A percentile compares a stretch with the other conserved stretches of the same genome.
Evolutionary conservation across 2,113 vertebrate genomes (phyloP).

Genomic region (Nannospalax galili): DNA sequence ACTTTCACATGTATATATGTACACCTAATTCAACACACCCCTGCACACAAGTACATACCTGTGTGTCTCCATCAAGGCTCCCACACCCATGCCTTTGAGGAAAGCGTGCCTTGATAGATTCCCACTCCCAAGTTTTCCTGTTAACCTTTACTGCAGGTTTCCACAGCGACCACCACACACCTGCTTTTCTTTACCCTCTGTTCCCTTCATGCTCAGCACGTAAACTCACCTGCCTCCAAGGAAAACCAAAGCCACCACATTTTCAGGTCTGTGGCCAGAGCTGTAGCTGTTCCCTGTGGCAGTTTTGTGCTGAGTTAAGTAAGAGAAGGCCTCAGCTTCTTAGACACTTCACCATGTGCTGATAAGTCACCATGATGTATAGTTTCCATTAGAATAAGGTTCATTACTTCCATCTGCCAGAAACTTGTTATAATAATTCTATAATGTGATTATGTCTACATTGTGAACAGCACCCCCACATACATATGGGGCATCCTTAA

Average conservation of each 20-base stretch:
- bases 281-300: neutral
- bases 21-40: neutral
- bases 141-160: neutral
- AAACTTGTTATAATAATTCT: neutral
- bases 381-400: conserved; percentile 29
- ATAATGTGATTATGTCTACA: neutral
- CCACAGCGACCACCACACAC: neutral
- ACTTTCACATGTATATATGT: neutral
- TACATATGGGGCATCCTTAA: neutral
- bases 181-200: neutral
- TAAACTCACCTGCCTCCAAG: neutral
- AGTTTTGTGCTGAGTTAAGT: neutral
- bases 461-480: neutral
- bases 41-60: neutral
- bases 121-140: neutral
- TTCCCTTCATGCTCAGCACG: neutral
- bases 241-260: conserved; percentile 2
- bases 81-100: neutral
- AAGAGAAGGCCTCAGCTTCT: neutral
- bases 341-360: neutral
- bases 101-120: neutral
- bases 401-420: conserved; percentile 52
- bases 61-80: conserved; percentile 8
- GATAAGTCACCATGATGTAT: neutral
- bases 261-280: neutral